Base-by-base conservation (phyloP, 2,888 invertebrate genomes). In the Cryptus armator region DNA sequence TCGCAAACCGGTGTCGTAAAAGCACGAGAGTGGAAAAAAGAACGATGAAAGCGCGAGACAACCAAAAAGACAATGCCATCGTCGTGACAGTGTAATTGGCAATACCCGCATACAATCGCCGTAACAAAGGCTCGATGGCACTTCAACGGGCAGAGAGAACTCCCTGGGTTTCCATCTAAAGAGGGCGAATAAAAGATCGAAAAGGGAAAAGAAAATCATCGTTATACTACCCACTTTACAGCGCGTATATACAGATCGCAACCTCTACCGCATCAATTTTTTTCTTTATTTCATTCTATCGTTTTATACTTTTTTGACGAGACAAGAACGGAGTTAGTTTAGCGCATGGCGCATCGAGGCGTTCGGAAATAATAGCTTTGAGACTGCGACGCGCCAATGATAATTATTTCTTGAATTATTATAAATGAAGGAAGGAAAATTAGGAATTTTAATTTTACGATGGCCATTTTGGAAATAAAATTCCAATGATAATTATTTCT, bases 51-150 rank as follows among this genome's bases (percentile, higher is more conserved):
- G 46, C 44, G 29, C 43, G 19, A 24, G 43, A 29, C 68, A 19
- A 77, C 51, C 29, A 53, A 77, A 77, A 56, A 77, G 53, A 77
- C 53, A 77, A 67, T 56, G 24, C 44, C 68, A 24, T 10, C 53
- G n/a, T 7, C 43, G 66, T 68, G 43, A 53, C 56, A 32, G 59
- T 67, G 56, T 77, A 77, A 77, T 77, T 77, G 56, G 77, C 44
- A 56, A 66, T 32, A 43, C 53, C 53, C 24, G 67, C 29, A 67
- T 44, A 32, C 53, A 44, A 67, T 46, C 56, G 24, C 16, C 67
- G 24, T 24, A 46, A 24, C 77, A 56, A 77, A 68, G 56, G 74
- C 62, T 74, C 46, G 59, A 12, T 46, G 44, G 1, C 62, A 37
- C 53, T 37, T 53, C 53, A 43, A 53, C 43, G 37, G 14, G 19